Base-by-base conservation (phyloP, 2,113 vertebrate genomes). In the Alexandromys fortis region DNA sequence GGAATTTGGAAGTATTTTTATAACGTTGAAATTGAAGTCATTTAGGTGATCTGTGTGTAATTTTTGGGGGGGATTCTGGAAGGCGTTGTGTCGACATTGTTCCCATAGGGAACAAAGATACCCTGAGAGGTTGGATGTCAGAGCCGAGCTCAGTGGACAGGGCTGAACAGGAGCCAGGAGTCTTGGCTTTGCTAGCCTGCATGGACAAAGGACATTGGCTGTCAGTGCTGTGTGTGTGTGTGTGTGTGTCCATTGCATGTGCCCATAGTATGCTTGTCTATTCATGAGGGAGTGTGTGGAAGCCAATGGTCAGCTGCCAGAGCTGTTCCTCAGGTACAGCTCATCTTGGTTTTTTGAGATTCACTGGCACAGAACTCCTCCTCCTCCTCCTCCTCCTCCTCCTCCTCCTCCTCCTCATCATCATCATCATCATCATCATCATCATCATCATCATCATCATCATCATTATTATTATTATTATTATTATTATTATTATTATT, bases 1-100 rank as follows among this genome's bases (percentile, higher is more conserved):
- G 87, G 77, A 90, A 90, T 58, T 49, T 87, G 49, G 77, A 86
- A 81, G 35, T 47, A 55, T 88, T 85, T 87, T 92, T 90, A 45
- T 58, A 72, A 35, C 45, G 61, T 45, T 58, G 70, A 90, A 45
- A 47, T 35, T 38, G 19, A 14, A 33, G 83, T 55, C 38, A 42
- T 38, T 55, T 28, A n/a, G 24, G 7, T 38, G 10, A 11, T 45
- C 5, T 89, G 55, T 58, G 47, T 33, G 28, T 7, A 26, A 35
- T 21, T 30, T 47, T 65, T 86, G 33, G 61, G 28, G 77, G 30
- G 24, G 7, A 65, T 79, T 81, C 86, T n/a, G 16, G 49, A 52
- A 28, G 67, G 33, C 33, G 24, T 30, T 10, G 7, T 19, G 33
- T 35, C 5, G 12, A 21, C 11, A n/a, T 42, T 17, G 7, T 61